These are phyloP conservation scores for Eledone cirrhosa DNA, from an alignment of 2,888 invertebrate genomes.

Conservation along the genomic window DNA sequence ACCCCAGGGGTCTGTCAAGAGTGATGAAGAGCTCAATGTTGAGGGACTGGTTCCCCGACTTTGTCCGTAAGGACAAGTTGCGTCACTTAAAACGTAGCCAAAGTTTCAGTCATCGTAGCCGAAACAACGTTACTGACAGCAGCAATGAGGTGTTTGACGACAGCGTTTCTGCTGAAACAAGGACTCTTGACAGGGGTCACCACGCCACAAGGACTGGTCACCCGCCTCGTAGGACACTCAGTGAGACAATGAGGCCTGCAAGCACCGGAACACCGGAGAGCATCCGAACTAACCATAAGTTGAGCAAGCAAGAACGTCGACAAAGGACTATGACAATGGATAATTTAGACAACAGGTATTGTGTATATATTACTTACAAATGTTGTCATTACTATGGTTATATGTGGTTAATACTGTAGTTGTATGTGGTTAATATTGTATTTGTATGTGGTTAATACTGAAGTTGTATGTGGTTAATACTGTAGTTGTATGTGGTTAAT, in stretches of 20 bases:
- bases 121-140: not conserved
- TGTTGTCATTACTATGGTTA: no score
- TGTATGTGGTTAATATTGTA: no score
- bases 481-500: no score
- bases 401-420: no score
- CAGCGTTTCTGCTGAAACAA: not conserved
- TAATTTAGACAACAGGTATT: conserved; percentile 13
- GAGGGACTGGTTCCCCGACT: not conserved
- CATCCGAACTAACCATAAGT: not conserved
- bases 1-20: not conserved
- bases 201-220: not conserved
- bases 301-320: not conserved
- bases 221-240: not conserved
- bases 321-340: not conserved
- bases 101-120: conserved; percentile 10
- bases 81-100: conserved; percentile 1
- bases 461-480: no score
- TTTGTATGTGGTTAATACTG: no score
- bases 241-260: not conserved
- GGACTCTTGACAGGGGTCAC: not conserved
- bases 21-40: conserved; percentile 7
- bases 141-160: not conserved
- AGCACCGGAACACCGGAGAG: conserved; percentile 13
- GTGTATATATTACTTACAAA: no score
- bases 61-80: not conserved